phyloP scores from a whole-genome alignment of 2,888 invertebrate genomes.

The Scaptomyza reducta region DNA sequence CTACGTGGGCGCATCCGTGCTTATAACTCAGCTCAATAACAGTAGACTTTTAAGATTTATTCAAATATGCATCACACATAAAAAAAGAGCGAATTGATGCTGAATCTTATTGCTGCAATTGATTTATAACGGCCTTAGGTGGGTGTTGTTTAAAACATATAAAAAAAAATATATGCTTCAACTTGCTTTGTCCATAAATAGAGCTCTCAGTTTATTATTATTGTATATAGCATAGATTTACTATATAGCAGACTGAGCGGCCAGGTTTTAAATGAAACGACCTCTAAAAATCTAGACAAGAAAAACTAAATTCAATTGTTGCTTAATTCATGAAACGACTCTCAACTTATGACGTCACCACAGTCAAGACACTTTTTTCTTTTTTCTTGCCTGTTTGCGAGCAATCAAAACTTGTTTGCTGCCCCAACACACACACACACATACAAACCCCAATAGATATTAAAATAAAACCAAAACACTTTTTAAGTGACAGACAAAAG shows the following conservation, averaged over 20 bases:
- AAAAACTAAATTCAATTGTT: constrained; percentile 65
- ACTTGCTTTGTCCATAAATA: constrained; percentile 45
- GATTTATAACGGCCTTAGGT: constrained; percentile 70
- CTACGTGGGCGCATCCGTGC: constrained; percentile 67
- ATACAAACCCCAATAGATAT: constrained; percentile 23
- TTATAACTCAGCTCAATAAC: constrained; percentile 40
- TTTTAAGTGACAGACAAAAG: constrained; percentile 54
- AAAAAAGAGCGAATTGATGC: constrained; percentile 25
- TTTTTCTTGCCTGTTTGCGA: constrained; percentile 43
- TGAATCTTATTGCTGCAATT: constrained; percentile 64
- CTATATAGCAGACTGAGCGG: constrained; percentile 5
- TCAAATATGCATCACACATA: background rate
- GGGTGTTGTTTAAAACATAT: constrained; percentile 50
- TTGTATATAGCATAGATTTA: background rate
- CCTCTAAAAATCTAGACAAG: constrained; percentile 63
- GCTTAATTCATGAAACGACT: constrained; percentile 51
- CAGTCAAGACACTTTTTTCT: constrained; percentile 34
- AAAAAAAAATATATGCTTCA: constrained; percentile 6
- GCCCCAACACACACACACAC: constrained; percentile 46
- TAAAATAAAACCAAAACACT: constrained; percentile 26
- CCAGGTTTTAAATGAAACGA: constrained; percentile 56
- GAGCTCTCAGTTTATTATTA: constrained; percentile 14
- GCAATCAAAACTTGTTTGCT: constrained; percentile 76
- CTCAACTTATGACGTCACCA: constrained; percentile 62
- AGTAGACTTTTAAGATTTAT: constrained; percentile 35